Evolutionary conservation across 2,888 invertebrate species (phyloP), one percentile per base, ranked within the genome.

Genomic region (Melipona bicolor): DNA sequence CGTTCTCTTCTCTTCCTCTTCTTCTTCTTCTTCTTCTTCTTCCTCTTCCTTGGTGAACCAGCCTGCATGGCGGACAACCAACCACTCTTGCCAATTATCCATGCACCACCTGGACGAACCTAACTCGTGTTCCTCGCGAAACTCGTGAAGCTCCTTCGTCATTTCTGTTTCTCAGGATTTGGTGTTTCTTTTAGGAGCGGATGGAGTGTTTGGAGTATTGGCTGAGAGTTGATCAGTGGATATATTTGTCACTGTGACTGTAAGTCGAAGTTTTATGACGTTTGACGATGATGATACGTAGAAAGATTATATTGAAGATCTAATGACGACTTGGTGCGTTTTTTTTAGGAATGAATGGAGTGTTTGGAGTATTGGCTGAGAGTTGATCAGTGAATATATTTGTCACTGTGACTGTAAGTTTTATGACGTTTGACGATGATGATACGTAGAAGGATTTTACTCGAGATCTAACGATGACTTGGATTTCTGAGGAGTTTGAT

Each of bases 11-110:
- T 77, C 81, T 84, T 84, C 77, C 36, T 67, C 56, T 59, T 64
- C 69, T 54, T 56, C 50, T 68, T 36, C 32, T 71, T 61, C 56
- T 50, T 71, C 56, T n/a, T 64, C 69, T 54, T 56, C 50, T 68
- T 50, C 49, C 54, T 49, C 54, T 32, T n/a, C 49, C 43, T n/a
- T 36, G 36, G 19, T 32, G 61, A n/a, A 32, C 75, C 72, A 74
- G 74, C 77, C 61, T 68, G 86, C 89, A 89, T 87, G 89, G 87
- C 89, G 87, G 87, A 84, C 82, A 74, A 61, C 68, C 79, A 84
- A 83, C 77, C 72, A 43, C 43, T 76, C 82, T 56, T 84, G 84
- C 89, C 89, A 89, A 89, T 89, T 89, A 89, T 89, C 89, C 88
- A 81, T 84, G 89, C 84, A 81, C 89, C 87, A 89, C 85, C 83